Evolutionary conservation across 2,888 invertebrate genomes (phyloP).

Genomic region (Philereme transversata): DNA sequence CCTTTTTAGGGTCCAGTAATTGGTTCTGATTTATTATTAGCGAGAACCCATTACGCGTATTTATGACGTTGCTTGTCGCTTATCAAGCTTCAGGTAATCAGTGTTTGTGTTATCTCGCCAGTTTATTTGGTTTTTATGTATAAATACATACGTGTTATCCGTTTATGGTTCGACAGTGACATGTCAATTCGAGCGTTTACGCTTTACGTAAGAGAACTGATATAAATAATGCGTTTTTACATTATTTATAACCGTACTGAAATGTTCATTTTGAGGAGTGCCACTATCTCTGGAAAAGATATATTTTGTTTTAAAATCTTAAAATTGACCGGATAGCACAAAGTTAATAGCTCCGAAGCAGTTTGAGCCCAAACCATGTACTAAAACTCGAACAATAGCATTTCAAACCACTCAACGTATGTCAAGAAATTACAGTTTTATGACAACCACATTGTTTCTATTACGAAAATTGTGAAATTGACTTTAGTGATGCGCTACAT

Average conservation of each 20-base stretch:
- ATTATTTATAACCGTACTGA: too few species aligned
- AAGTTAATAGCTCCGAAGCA: neutral
- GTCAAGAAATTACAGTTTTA: conserved; percentile 33
- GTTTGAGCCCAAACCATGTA: neutral
- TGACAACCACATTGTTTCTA: conserved; percentile 32
- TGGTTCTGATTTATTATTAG: conserved; percentile 20
- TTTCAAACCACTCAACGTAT: conserved; percentile 28
- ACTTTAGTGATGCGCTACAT: conserved; percentile 22
- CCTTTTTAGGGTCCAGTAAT: conserved; percentile 18
- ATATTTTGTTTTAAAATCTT: too few species aligned
- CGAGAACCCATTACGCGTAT: conserved; percentile 24
- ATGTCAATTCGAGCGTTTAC: conserved; percentile 11
- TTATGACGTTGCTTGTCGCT: conserved; percentile 15
- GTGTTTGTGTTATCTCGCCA: conserved; percentile 9
- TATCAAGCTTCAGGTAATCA: conserved; percentile 16
- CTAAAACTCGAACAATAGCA: conserved; percentile 24
- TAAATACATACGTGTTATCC: conserved; percentile 5
- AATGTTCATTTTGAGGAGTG: too few species aligned
- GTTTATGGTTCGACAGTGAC: conserved; percentile 24
- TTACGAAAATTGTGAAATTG: conserved; percentile 25
- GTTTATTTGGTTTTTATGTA: conserved; percentile 14
- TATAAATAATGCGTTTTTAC: neutral
- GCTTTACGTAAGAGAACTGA: too few species aligned
- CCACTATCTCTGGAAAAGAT: too few species aligned
- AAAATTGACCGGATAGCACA: too few species aligned